Evolutionary conservation across 2,113 vertebrate species (phyloP).

Genomic region (Channa argus): DNA sequence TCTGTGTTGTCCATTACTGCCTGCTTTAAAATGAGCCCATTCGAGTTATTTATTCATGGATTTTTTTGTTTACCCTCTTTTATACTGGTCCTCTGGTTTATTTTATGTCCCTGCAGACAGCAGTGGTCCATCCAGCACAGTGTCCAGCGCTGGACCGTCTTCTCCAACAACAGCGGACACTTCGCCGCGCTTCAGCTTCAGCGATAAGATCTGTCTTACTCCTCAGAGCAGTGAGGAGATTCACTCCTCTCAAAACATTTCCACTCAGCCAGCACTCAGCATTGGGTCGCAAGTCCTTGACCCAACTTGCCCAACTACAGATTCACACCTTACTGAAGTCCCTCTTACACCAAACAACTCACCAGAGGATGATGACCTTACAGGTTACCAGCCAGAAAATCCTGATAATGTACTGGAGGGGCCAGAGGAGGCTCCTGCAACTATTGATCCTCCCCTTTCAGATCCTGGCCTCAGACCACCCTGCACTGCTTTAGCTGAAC

Average conservation of each 20-base stretch:
- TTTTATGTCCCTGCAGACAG: conserved; percentile 87
- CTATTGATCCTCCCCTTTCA: neutral
- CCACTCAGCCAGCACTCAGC: conserved; percentile 33
- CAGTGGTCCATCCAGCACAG: conserved; percentile 95
- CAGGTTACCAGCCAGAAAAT: neutral
- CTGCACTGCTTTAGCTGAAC: conserved; percentile 65
- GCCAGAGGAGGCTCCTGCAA: neutral
- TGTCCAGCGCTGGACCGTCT: conserved; percentile 95
- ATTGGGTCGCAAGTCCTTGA: conserved; percentile 22
- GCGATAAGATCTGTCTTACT: conserved; percentile 85
- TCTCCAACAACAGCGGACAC: conserved; percentile 91
- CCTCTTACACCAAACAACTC: conserved; percentile 63
- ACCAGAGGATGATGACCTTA: conserved; percentile 35
- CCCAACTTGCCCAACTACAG: neutral
- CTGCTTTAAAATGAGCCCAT: conserved; percentile 1
- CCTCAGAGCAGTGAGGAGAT: conserved; percentile 87
- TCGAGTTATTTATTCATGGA: neutral
- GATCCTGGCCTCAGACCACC: conserved; percentile 37
- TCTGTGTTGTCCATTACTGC: conserved; percentile 7
- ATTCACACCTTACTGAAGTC: conserved; percentile 24
- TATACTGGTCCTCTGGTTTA: neutral
- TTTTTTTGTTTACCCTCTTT: neutral
- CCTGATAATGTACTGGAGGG: neutral
- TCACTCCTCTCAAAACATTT: conserved; percentile 68
- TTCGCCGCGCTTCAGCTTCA: conserved; percentile 90